These are phyloP conservation scores for Aphelinus atriplicis DNA, from an alignment of 1,140 invertebrate genomes.

Conservation along the genomic window DNA sequence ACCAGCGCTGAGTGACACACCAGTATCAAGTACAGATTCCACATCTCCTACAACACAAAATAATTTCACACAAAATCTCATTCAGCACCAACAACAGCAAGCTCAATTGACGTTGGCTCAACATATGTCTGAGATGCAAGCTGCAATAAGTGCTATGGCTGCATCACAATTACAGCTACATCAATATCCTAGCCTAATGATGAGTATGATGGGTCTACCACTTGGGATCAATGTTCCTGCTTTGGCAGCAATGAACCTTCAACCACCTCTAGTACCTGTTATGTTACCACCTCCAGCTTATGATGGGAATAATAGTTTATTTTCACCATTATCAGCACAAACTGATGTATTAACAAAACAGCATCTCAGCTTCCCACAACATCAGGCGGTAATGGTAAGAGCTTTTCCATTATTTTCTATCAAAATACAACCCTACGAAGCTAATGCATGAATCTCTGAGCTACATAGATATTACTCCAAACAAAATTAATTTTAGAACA, in stretches of 20 bases:
- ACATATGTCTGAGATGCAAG: constrained; percentile 86
- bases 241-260: constrained; percentile 87
- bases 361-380: constrained; percentile 71
- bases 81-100: constrained; percentile 42
- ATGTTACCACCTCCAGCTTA: constrained; percentile 87
- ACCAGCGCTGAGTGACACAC: constrained; percentile 70
- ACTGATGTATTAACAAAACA: constrained; percentile 74
- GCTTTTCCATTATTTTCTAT: neutral
- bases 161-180: constrained; percentile 81
- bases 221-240: constrained; percentile 86
- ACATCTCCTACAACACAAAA: constrained; percentile 64
- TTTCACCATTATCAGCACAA: constrained; percentile 65
- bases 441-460: too few relatives aligned
- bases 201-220: constrained; percentile 82
- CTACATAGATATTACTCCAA: too few relatives aligned
- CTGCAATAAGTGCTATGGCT: constrained; percentile 84
- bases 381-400: constrained; percentile 27
- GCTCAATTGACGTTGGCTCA: constrained; percentile 75
- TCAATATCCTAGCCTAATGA: constrained; percentile 65
- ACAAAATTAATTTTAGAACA: too few relatives aligned
- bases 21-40: constrained; percentile 71
- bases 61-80: constrained; percentile 63
- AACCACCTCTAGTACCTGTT: constrained; percentile 87
- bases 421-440: too few relatives aligned
- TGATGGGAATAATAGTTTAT: constrained; percentile 68